Evolutionary conservation across 2,888 invertebrate genomes (phyloP).

Genomic region (Drosophila pegasa): DNA sequence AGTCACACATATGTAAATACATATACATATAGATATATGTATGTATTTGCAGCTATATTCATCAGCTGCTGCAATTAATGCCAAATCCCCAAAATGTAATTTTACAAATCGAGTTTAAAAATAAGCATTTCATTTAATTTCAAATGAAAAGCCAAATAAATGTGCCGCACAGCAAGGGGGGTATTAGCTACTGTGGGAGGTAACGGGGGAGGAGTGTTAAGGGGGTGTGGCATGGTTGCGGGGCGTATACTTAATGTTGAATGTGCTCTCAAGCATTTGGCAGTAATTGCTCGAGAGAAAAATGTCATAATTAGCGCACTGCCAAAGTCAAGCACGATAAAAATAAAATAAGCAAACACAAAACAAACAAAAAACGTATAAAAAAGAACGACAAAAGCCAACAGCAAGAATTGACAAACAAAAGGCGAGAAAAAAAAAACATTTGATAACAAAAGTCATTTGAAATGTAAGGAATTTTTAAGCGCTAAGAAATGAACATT

Average conservation of each 20-base stretch:
- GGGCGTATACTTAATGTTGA: conserved; percentile 62
- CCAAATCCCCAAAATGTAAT: conserved; percentile 64
- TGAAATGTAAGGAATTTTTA: neutral
- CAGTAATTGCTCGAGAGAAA: conserved; percentile 73
- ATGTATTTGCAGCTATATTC: conserved; percentile 18
- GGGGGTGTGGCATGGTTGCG: too few relatives aligned
- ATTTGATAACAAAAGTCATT: conserved; percentile 6
- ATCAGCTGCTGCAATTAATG: conserved; percentile 59
- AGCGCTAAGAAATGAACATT: conserved; percentile 6
- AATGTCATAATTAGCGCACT: conserved; percentile 69
- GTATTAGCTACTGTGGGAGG: neutral
- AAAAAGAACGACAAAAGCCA: conserved; percentile 16
- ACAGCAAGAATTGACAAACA: neutral
- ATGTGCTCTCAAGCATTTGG: conserved; percentile 73
- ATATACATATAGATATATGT: conserved; percentile 1
- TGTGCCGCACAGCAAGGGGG: neutral
- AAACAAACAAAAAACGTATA: conserved; percentile 8
- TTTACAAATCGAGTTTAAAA: conserved; percentile 67
- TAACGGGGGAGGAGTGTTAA: too few relatives aligned
- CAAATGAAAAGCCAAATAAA: conserved; percentile 43
- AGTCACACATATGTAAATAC: neutral
- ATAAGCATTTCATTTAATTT: conserved; percentile 68
- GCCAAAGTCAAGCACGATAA: conserved; percentile 41
- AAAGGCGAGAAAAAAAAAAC: neutral
- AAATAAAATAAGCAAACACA: conserved; percentile 24